Evolutionary conservation across 2,113 vertebrate species (phyloP), one percentile per base, ranked within the genome.

Genomic region (Camelus dromedarius): DNA sequence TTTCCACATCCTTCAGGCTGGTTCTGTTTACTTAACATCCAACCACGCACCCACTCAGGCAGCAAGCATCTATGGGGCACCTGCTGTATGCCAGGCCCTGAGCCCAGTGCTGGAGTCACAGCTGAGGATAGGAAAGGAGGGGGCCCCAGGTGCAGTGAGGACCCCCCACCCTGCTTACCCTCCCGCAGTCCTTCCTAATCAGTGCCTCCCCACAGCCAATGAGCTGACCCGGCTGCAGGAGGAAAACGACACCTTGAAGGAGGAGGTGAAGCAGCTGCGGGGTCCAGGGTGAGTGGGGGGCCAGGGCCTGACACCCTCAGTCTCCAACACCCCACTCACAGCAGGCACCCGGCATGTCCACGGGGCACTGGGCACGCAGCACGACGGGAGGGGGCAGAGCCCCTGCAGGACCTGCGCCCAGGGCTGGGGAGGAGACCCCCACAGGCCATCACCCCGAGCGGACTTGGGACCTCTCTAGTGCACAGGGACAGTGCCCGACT

Each of bases 221-320:
- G 98, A 99, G 97, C 96, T 97, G 60, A 98, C 66, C 0, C 97
- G 98, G 35, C 96, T 99, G 94, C 98, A 98, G 96, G 98, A 99
- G 18, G 99, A 99, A 89, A 99, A 99, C 12, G 97, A 98, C 93
- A 1, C 32, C 1, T 77, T 99, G 97, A 98, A 97, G 93, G 98
- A 98, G 58, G 99, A 99, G 7, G 76, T 99, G 97, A 98, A 98
- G 96, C 97, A 54, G 79, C 89, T 98, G 3, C 97, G 2, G 48
- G 82, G 93, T 76, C 89, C 94, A 8, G 97, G 98, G 99, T 99
- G 98, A 98, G 99, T 73, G 5, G 5, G 75, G 82, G 54, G 4
- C 2, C 3, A 5, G 35, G 24, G 35, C 8, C 82, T 6, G 22
- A 32, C 8, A 32, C 30, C 46, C 66, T 22, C 19, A 2, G 1